Evolutionary conservation across 2,797 vertebrate species (phyloP).

Genomic region (Jordanella pulchra): DNA sequence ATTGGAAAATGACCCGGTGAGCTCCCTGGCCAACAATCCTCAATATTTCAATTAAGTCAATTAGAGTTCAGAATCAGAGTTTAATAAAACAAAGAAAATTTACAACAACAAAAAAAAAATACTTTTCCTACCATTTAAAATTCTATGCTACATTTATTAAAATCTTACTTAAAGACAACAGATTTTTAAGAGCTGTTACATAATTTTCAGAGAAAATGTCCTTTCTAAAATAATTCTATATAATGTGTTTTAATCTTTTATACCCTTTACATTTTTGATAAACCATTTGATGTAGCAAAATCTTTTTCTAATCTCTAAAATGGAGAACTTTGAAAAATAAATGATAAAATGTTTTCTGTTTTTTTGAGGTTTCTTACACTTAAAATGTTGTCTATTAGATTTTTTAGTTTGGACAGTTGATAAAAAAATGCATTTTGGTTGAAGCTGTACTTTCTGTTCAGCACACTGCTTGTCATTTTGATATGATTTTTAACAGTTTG

Average conservation of each 20-base stretch:
- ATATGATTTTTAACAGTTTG: not conserved
- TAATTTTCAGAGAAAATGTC: not conserved
- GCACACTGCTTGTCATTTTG: not conserved
- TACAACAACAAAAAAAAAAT: too few species aligned
- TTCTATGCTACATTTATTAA: not conserved
- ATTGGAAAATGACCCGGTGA: not conserved
- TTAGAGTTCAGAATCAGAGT: not conserved
- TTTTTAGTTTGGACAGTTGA: not conserved
- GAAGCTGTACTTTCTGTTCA: not conserved
- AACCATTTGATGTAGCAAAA: not conserved
- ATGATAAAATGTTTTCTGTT: not conserved
- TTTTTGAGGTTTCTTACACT: not conserved
- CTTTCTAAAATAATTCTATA: not conserved
- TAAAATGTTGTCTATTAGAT: not conserved
- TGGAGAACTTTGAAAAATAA: not conserved
- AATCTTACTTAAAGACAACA: not conserved
- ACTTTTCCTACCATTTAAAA: too few species aligned
- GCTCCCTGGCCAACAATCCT: not conserved
- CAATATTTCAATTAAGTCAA: not conserved
- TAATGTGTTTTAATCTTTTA: not conserved
- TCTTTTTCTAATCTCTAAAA: not conserved
- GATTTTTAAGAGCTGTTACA: too few species aligned
- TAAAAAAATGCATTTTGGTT: not conserved
- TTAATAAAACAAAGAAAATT: too few species aligned
- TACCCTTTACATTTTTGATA: too few species aligned